Evolutionary conservation across 2,888 invertebrate species (phyloP).

Genomic region (Eupsilia transversa): DNA sequence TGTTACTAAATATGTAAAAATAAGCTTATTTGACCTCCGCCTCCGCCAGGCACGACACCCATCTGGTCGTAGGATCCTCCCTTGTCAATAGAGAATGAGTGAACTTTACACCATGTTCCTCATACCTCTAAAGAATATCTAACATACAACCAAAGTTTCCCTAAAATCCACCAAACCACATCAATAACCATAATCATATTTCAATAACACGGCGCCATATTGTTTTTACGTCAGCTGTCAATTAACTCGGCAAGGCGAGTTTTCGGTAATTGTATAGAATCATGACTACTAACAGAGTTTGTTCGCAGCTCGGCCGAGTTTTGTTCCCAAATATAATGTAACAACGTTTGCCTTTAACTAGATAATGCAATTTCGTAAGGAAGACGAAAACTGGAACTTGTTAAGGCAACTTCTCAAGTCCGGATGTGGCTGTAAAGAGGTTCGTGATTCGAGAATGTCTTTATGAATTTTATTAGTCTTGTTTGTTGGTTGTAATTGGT

Average conservation of each 20-base stretch:
- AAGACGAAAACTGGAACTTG: constrained; percentile 57
- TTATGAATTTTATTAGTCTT: not conserved
- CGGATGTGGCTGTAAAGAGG: constrained; percentile 25
- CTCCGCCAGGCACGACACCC: too few relatives aligned
- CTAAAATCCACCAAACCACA: not conserved
- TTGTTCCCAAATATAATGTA: constrained; percentile 71
- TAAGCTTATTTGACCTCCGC: too few relatives aligned
- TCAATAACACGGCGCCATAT: constrained; percentile 13
- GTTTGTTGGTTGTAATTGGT: not conserved
- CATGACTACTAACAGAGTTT: constrained; percentile 68
- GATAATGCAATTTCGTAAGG: constrained; percentile 76
- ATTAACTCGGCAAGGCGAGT: constrained; percentile 54
- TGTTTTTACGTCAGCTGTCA: constrained; percentile 36
- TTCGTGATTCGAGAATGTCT: constrained; percentile 9
- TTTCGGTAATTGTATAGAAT: constrained; percentile 67
- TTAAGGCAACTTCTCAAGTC: constrained; percentile 21
- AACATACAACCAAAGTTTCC: too few relatives aligned
- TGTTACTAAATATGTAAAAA: not conserved
- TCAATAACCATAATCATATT: not conserved
- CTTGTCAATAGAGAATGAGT: too few relatives aligned
- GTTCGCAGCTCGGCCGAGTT: constrained; percentile 63
- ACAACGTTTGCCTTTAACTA: constrained; percentile 72
- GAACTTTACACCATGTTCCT: too few relatives aligned
- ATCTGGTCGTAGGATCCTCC: too few relatives aligned
- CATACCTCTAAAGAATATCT: too few relatives aligned